Conservation (phyloP, 2,113 vertebrate genomes). For the Procapra przewalskii region DNA sequence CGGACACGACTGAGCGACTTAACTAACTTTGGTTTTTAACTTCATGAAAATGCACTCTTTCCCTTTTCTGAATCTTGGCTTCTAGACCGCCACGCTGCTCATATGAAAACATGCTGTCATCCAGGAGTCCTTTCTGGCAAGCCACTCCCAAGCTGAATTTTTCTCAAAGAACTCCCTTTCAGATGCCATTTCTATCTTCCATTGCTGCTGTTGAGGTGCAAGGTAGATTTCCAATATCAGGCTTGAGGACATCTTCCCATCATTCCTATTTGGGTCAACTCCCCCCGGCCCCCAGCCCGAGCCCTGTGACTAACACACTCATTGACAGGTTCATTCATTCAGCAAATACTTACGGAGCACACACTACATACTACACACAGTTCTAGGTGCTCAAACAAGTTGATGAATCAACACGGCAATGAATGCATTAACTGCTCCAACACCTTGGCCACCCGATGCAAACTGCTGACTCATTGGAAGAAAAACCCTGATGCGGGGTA, state of each 20-base stretch:
- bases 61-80: not conserved
- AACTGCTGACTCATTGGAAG: not conserved
- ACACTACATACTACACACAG: accelerated
- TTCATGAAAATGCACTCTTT: not conserved
- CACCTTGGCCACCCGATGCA: not conserved
- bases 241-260: too few species aligned
- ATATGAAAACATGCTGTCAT: not conserved
- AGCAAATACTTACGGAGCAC: not conserved
- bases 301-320: not conserved
- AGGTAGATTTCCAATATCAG: not conserved
- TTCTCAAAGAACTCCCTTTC: not conserved
- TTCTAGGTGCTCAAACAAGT: too few species aligned
- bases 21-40: not conserved
- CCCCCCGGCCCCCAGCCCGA: accelerated
- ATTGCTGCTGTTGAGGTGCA: too few species aligned
- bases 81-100: too few species aligned
- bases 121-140: not conserved
- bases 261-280: not conserved
- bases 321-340: not conserved
- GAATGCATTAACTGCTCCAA: not conserved
- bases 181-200: not conserved
- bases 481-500: not conserved
- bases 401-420: not conserved
- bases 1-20: too few species aligned
- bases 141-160: not conserved